These are phyloP conservation scores for Pseudochirops corinnae DNA, from an alignment of 2,797 vertebrate species.

Conservation along the genomic window DNA sequence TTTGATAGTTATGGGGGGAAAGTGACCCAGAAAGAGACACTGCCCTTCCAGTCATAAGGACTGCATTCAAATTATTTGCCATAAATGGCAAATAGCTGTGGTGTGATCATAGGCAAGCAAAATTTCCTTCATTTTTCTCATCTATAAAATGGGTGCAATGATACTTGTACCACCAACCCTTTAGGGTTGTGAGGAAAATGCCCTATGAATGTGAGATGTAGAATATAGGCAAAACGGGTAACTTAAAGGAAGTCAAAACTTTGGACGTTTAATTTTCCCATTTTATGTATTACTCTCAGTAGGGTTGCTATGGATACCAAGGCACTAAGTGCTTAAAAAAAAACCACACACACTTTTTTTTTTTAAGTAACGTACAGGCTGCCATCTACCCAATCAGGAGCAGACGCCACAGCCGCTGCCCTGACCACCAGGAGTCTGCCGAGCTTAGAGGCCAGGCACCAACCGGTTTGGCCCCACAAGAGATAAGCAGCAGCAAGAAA, in stretches of 20 bases:
- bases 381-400: not conserved
- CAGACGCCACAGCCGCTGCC: not conserved
- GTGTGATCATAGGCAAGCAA: not conserved
- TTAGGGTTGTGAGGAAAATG: not conserved
- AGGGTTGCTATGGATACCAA: constrained; percentile 44
- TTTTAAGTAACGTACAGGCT: not conserved
- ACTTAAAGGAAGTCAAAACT: not conserved
- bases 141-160: not conserved
- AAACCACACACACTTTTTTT: not conserved
- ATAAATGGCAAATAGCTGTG: not conserved
- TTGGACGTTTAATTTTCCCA: not conserved
- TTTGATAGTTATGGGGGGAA: not conserved
- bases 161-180: not conserved
- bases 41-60: not conserved
- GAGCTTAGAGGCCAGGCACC: not conserved
- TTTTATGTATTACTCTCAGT: not conserved
- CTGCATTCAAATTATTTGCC: not conserved
- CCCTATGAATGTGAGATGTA: not conserved
- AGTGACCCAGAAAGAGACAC: not conserved
- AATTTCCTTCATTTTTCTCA: not conserved
- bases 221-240: not conserved
- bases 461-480: not conserved
- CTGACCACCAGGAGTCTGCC: not conserved
- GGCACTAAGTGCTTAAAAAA: constrained; percentile 44
- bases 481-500: not conserved